phyloP scores from a whole-genome alignment of 1,140 invertebrate species.

The Physella acuta region DNA sequence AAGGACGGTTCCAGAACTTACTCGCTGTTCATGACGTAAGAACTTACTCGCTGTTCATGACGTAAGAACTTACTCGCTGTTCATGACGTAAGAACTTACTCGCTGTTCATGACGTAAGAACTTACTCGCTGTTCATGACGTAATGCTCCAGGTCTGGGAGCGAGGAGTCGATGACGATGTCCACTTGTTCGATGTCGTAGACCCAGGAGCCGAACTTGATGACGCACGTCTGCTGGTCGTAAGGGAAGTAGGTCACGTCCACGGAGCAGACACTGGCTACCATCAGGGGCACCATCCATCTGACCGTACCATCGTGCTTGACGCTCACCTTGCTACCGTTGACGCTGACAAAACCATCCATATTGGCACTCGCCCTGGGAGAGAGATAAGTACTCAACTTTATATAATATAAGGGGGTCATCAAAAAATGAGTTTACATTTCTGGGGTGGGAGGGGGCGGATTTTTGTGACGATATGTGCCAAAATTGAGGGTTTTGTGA shows the following conservation, averaged over 20 bases:
- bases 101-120: slow-evolving; percentile 35
- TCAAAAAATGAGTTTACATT: too few relatives aligned
- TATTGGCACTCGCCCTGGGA: slow-evolving; percentile 46
- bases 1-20: too few relatives aligned
- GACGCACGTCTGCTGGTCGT: slow-evolving; percentile 93
- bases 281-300: slow-evolving; percentile 54
- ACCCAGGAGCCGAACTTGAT: slow-evolving; percentile 99
- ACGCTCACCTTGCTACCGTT: slow-evolving; percentile 50
- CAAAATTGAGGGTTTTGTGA: too few relatives aligned
- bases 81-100: too few relatives aligned
- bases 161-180: slow-evolving; percentile 36
- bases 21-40: too few relatives aligned
- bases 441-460: too few relatives aligned
- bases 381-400: too few relatives aligned
- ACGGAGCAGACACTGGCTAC: slow-evolving; percentile 51
- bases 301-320: slow-evolving; percentile 38
- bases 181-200: slow-evolving; percentile 90
- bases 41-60: too few relatives aligned
- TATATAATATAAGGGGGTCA: too few relatives aligned
- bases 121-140: slow-evolving; percentile 50
- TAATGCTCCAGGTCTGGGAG: slow-evolving; percentile 46
- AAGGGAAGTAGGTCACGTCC: slow-evolving; percentile 71
- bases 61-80: too few relatives aligned
- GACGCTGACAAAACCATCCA: slow-evolving; percentile 51
- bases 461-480: too few relatives aligned